Percentiles rank a stretch among this genome's conserved stretches.
These are phyloP conservation scores for Pseudococcus longispinus DNA, from an alignment of 2,888 invertebrate genomes.

Conservation along the genomic window DNA sequence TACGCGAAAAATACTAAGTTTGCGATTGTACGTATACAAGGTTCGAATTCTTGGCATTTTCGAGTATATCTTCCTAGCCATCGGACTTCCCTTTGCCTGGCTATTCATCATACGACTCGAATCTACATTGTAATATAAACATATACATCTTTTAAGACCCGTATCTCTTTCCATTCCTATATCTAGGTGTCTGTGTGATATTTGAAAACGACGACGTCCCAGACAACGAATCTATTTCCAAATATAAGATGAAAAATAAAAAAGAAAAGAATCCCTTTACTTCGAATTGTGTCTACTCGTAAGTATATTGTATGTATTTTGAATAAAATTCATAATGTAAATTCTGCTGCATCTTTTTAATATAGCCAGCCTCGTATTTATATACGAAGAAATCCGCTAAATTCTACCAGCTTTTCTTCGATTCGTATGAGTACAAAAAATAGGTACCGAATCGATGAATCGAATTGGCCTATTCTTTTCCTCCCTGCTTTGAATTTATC, in stretches of 20 bases:
- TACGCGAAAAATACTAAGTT: not conserved
- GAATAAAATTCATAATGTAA: slow-evolving; percentile 3
- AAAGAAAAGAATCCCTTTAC: not conserved
- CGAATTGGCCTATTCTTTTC: too few relatives aligned
- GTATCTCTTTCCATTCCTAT: not conserved
- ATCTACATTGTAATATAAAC: not conserved
- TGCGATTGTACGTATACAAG: not conserved
- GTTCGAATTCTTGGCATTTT: not conserved
- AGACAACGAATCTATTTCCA: not conserved
- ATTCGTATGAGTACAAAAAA: not conserved
- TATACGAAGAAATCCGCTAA: not conserved
- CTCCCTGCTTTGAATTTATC: too few relatives aligned
- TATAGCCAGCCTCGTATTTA: not conserved
- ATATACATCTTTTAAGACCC: not conserved
- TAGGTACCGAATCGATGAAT: not conserved
- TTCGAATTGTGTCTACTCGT: not conserved
- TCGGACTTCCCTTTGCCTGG: not conserved
- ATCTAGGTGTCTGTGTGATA: not conserved
- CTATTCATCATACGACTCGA: not conserved
- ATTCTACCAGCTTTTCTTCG: not conserved
- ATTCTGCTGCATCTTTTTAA: not conserved
- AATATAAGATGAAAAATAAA: not conserved
- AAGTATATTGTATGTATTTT: not conserved
- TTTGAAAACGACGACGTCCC: not conserved
- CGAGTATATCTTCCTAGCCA: not conserved